Base-by-base conservation (phyloP, 2,797 vertebrate species). In the Thunnus albacares region DNA sequence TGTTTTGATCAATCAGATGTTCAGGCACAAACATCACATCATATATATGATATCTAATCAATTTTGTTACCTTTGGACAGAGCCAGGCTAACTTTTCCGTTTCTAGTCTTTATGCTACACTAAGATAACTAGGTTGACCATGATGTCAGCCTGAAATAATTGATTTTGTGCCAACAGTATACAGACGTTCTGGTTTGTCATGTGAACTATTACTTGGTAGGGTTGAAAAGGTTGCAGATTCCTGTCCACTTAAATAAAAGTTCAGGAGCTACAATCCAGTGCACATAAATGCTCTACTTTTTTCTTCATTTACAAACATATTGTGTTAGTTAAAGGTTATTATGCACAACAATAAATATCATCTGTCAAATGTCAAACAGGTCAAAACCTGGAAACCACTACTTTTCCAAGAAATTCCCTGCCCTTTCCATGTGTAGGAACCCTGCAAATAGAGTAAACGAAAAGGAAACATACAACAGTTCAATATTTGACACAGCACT, bases 401-500 rank as follows among this genome's bases (percentile, higher is more conserved):
- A 47, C 12, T 33, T 51, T 26, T 53, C 49, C 17, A 28, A 59
- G n/a, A 10, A 8, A 61, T 52, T 43, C 45, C 33, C 43, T 24
- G 57, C 51, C 26, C 1, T 26, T 64, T 51, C 53, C 57, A 9
- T 1, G 28, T 64, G 58, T 59, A 71, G 61, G 69, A 80, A 61
- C 61, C 60, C 78, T 77, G 72, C 28, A 65, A 76, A 81, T 66
- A 62, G n/a, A 77, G 58, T 70, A 60, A 58, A 75, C 47, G 18
- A 66, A 14, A 74, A 65, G 24, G 64, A 89, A 77, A 33, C 20
- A 61, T 81, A 77, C 6, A 80, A 47, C 24, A 45, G 70, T 62
- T 85, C 28, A 80, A 51, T 71, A 70, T 77, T 64, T 63, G 66
- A 83, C 74, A 90, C 69, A 20, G 81, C 61, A 58, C 62, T 87